Evolutionary conservation across 2,888 invertebrate genomes (phyloP).

Genomic region (Xestoiulus laeticollis): DNA sequence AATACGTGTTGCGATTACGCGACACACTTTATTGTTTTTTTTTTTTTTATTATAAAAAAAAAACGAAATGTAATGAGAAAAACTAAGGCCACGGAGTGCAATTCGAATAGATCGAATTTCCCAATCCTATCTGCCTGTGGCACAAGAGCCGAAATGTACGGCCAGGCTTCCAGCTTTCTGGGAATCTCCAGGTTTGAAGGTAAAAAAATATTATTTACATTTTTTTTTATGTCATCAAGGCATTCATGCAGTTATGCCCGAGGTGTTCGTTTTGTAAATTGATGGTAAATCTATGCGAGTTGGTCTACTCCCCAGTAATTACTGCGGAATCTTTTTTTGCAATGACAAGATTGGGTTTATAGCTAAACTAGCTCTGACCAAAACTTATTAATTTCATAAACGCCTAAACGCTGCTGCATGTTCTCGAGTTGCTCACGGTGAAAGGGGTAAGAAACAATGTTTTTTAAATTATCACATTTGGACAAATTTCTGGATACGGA

Average conservation of each 20-base stretch:
- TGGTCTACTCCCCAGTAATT: background rate
- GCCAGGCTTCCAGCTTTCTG: background rate
- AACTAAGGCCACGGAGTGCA: background rate
- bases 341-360: background rate
- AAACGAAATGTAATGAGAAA: background rate
- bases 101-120: background rate
- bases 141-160: background rate
- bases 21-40: conserved; percentile 15
- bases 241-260: background rate
- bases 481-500: too few relatives aligned
- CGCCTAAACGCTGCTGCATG: background rate
- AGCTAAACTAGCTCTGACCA: background rate
- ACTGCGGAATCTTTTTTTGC: conserved; percentile 7
- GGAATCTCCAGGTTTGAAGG: background rate
- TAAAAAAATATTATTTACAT: background rate
- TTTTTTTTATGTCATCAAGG: background rate
- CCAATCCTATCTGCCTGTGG: background rate
- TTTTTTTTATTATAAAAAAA: background rate
- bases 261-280: background rate
- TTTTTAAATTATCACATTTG: background rate
- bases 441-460: background rate
- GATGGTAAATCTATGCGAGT: background rate
- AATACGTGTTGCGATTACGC: background rate
- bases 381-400: background rate
- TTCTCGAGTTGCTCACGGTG: background rate